Conservation (phyloP, 1,140 invertebrate species). For the Scaptomyza graminum region DNA sequence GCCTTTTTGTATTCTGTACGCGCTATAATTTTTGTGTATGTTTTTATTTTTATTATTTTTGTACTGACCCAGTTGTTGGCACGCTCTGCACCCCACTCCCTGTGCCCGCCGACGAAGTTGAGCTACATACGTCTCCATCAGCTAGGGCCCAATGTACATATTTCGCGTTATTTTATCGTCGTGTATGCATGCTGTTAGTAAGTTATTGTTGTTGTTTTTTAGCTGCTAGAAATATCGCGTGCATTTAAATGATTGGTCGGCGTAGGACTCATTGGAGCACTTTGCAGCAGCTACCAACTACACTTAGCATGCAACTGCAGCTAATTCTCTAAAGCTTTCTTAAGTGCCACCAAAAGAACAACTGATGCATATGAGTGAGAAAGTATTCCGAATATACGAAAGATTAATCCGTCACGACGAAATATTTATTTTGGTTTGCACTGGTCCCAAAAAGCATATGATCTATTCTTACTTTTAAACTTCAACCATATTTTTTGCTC, state of each 20-base stretch:
- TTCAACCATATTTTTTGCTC: neutral
- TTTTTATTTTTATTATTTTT: slow-evolving; percentile 66
- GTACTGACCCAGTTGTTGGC: slow-evolving; percentile 70
- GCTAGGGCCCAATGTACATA: slow-evolving; percentile 41
- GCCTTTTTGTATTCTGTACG: slow-evolving; percentile 56
- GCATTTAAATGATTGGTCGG: slow-evolving; percentile 80
- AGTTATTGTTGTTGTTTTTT: slow-evolving; percentile 52
- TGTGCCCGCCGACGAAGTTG: slow-evolving; percentile 17
- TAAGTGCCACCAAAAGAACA: neutral
- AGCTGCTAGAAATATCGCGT: slow-evolving; percentile 66
- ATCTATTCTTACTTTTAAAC: neutral
- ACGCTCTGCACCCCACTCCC: slow-evolving; percentile 51
- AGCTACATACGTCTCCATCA: slow-evolving; percentile 41
- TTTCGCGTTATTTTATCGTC: slow-evolving; percentile 60
- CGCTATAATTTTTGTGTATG: slow-evolving; percentile 78
- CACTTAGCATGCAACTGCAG: slow-evolving; percentile 56
- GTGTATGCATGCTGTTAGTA: slow-evolving; percentile 56
- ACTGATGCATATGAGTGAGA: neutral
- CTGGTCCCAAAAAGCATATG: neutral
- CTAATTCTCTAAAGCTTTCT: slow-evolving; percentile 41
- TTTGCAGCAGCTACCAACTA: slow-evolving; percentile 47
- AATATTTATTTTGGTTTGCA: neutral
- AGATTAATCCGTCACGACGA: too few relatives aligned
- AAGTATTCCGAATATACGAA: neutral
- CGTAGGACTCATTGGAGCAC: slow-evolving; percentile 45